A percentile compares a stretch with the other conserved stretches of the same genome.
phyloP scores from a whole-genome alignment of 2,888 invertebrate genomes.

The Agrochola litura region DNA sequence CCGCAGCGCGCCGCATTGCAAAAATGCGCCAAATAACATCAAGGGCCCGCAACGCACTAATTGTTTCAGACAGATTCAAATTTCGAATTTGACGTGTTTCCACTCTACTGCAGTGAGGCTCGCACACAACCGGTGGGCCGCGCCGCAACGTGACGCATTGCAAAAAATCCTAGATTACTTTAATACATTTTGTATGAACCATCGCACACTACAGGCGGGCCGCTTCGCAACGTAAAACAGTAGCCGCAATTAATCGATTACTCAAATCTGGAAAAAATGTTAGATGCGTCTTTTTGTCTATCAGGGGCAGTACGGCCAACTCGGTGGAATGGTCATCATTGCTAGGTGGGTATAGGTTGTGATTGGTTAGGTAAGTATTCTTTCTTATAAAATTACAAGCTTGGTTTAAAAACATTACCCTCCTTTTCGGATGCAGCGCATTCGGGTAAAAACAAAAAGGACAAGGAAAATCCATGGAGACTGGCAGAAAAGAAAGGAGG shows the following conservation, averaged over 20 bases:
- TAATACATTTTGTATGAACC: background rate
- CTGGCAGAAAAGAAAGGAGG: background rate
- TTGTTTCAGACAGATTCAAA: background rate
- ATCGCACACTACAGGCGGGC: background rate
- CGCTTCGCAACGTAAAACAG: background rate
- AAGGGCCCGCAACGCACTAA: background rate
- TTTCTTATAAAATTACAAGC: background rate
- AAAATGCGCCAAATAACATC: background rate
- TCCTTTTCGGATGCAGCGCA: background rate
- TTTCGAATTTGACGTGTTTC: background rate
- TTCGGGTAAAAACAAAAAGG: background rate
- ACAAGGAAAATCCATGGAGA: background rate
- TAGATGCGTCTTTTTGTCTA: too few species aligned
- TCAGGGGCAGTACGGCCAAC: too few species aligned
- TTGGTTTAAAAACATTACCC: background rate
- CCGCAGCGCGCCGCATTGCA: background rate
- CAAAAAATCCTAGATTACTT: background rate
- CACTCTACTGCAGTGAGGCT: background rate
- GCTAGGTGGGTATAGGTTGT: background rate
- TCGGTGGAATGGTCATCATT: constrained; percentile 20
- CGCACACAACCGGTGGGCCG: background rate
- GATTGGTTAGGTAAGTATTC: background rate
- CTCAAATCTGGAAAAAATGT: too few species aligned
- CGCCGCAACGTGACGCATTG: background rate
- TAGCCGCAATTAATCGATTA: background rate